phyloP scores from a whole-genome alignment of 1,140 invertebrate genomes.

The Dendrolimus kikuchii region DNA sequence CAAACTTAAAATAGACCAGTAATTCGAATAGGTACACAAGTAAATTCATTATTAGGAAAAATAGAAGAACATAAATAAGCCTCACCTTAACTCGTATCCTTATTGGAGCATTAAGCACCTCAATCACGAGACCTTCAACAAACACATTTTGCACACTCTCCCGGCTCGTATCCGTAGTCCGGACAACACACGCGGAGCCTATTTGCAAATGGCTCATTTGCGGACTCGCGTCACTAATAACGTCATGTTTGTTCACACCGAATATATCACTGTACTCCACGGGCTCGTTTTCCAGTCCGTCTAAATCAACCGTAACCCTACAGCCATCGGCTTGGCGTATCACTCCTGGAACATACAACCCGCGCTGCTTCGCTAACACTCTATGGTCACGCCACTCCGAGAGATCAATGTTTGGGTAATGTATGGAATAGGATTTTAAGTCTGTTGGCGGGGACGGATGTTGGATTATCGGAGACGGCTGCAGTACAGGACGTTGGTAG shows the following conservation, averaged over 20 bases:
- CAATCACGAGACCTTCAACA: constrained; percentile 87
- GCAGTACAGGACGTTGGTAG: constrained; percentile 34
- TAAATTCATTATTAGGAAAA: neutral
- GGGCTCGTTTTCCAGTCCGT: constrained; percentile 74
- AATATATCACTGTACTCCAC: constrained; percentile 82
- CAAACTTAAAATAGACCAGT: neutral
- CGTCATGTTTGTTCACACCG: constrained; percentile 84
- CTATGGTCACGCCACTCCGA: constrained; percentile 93
- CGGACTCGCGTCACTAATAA: constrained; percentile 95
- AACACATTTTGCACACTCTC: constrained; percentile 76
- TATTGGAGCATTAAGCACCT: constrained; percentile 78
- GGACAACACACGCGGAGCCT: constrained; percentile 73
- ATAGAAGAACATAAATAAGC: constrained; percentile 1
- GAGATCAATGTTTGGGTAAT: constrained; percentile 80
- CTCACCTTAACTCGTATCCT: constrained; percentile 85
- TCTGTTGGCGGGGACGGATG: constrained; percentile 40
- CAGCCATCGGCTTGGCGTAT: constrained; percentile 76
- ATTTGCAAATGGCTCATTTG: constrained; percentile 80
- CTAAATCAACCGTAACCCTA: constrained; percentile 83
- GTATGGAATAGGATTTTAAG: constrained; percentile 36
- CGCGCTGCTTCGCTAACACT: constrained; percentile 88
- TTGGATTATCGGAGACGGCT: constrained; percentile 51
- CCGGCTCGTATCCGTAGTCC: constrained; percentile 56
- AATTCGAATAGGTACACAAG: too few species aligned
- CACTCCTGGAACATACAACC: constrained; percentile 88